Conservation (phyloP, 2,888 invertebrate species). For the Matsumyia berberina region DNA sequence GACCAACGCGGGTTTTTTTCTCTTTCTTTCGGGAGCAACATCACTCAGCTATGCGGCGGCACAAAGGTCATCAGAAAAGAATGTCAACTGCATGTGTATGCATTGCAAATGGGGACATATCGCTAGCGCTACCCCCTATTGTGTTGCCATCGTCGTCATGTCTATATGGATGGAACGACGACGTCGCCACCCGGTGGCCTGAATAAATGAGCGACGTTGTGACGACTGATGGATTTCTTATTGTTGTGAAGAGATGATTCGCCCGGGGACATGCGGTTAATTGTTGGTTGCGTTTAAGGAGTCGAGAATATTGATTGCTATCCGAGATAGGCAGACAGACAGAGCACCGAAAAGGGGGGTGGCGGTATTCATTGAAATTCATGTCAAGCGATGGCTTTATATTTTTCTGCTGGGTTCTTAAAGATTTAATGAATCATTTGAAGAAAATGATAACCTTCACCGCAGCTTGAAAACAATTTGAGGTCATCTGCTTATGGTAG, state of each 20-base stretch:
- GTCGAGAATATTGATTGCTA: not conserved
- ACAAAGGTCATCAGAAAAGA: slow-evolving; percentile 59
- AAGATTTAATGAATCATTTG: no score
- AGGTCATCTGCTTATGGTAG: no score
- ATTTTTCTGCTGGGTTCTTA: no score
- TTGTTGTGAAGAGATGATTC: slow-evolving; percentile 24
- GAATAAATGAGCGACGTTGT: slow-evolving; percentile 41
- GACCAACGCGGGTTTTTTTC: slow-evolving; percentile 46
- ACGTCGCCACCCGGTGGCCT: slow-evolving; percentile 46
- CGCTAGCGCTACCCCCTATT: slow-evolving; percentile 27
- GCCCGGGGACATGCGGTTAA: slow-evolving; percentile 10
- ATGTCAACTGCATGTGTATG: slow-evolving; percentile 41
- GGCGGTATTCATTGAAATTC: not conserved
- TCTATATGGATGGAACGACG: slow-evolving; percentile 34
- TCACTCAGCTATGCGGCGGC: slow-evolving; percentile 42
- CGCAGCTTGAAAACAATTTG: no score
- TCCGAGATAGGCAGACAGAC: no score
- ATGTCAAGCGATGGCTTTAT: not conserved
- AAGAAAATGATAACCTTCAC: no score
- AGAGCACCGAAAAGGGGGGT: not conserved
- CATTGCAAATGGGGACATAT: slow-evolving; percentile 35
- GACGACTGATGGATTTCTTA: slow-evolving; percentile 38
- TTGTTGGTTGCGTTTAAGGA: slow-evolving; percentile 5
- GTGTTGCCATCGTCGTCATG: slow-evolving; percentile 34
- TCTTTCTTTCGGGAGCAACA: slow-evolving; percentile 13